Evolutionary conservation across 1,140 invertebrate genomes (phyloP), one percentile per base, ranked within the genome.

Genomic region (Formica exsecta): DNA sequence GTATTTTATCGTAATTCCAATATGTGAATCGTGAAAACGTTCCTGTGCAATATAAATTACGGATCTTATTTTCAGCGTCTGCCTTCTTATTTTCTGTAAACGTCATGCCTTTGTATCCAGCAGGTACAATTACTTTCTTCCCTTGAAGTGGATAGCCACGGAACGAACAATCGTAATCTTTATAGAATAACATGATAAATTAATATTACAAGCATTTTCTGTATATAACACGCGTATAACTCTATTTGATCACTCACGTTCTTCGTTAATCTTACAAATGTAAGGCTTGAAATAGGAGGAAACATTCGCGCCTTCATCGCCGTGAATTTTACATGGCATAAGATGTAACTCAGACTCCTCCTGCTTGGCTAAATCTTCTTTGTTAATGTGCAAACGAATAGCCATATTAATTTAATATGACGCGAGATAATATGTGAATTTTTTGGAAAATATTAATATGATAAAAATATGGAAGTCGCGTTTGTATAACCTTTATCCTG

Each of bases 1-100:
- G 97, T 62, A 96, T 94, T 93, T 96, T 97, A 90, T 98, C 97
- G 95, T 97, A 97, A 93, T 98, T 98, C 98, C 97, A 98, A 92
- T 97, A 97, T 1, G 95, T 96, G 68, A 98, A 95, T 54, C 96
- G 93, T 76, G 96, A 95, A 93, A 98, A 98, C 36, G 89, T 95
- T 29, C 96, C 95, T 0, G 95, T 95, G 0, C 96, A 94, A 92
- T 96, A 96, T 62, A 97, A 96, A 91, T 96, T 96, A 75, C 97
- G 95, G 25, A 96, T 96, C 48, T 96, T 94, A 61, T 96, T 95
- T 90, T 97, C 96, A 73, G 92, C 93, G 0, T 96, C 93, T 5
- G 96, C 95, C 90, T 96, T 96, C 86, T 96, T 96, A 22, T 95
- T 95, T 94, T 97, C 97, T 41, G 96, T 96, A 19, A 97, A 94